phyloP scores from a whole-genome alignment of 2,113 vertebrate species.

The Rissa tridactyla region DNA sequence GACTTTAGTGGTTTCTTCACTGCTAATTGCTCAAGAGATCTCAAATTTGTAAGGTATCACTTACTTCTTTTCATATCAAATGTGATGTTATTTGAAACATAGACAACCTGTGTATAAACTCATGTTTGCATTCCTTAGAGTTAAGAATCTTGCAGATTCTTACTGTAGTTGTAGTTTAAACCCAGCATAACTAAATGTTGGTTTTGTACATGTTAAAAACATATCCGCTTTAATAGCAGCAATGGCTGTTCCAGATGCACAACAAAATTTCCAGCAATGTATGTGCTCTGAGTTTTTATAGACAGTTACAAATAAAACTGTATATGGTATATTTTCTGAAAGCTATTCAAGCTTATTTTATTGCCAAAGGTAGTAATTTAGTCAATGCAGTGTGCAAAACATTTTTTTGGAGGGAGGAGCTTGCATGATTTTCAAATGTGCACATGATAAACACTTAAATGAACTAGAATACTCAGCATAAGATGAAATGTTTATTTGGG shows the following conservation, averaged over 20 bases:
- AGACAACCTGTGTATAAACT: neutral
- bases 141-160: neutral
- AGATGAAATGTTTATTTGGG: neutral
- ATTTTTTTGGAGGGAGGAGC: neutral
- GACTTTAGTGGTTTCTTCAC: neutral
- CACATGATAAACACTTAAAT: neutral
- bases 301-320: neutral
- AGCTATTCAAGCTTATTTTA: neutral
- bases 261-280: neutral
- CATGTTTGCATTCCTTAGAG: neutral
- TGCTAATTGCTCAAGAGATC: neutral
- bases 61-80: neutral
- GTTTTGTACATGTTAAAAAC: neutral
- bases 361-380: neutral
- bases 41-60: neutral
- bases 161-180: neutral
- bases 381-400: neutral
- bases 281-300: neutral
- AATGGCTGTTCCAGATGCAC: neutral
- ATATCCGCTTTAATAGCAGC: neutral
- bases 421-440: neutral
- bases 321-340: neutral
- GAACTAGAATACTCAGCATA: neutral
- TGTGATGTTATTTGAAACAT: neutral
- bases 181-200: neutral